Base-by-base conservation (phyloP, 2,797 vertebrate species). In the Sebastes taczanowskii region DNA sequence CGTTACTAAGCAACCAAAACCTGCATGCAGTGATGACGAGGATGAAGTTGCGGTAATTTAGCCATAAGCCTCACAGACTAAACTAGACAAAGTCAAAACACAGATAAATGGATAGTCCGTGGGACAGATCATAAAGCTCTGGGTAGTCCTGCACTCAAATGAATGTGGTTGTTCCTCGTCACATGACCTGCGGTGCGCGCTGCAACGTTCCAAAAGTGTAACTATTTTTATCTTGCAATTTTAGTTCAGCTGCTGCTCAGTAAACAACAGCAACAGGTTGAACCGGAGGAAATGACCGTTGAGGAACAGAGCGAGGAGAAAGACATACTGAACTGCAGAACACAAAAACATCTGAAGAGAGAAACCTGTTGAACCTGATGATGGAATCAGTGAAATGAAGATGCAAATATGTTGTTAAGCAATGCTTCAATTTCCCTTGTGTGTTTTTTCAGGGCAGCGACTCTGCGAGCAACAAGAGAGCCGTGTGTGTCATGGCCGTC, bases 401-500 rank as follows among this genome's bases (percentile, higher is more conserved):
- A 56, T 27, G 55, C 0, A 0, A 56, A 61, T n/a, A n/a, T 52
- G 20, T 20, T 20, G 46, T 9, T 52, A n/a, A 52, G 18, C 18
- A 52, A 52, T 20, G 20, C 46, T 52, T 20, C 18, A 9, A 2
- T 25, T 49, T 52, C 32, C 7, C 11, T 13, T 71, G 30, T 77
- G 85, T 69, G 38, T 84, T 3, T 91, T 91, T 90, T 83, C 93
- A 95, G 95, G 91, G 94, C 27, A 32, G 90, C 14, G 96, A 97
- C 14, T 95, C 97, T 0, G 94, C 95, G 0, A 96, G 88, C 29
- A 97, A 96, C 91, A 96, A 96, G 88, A 92, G 97, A 78, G 96
- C 96, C 0, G 94, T 97, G 74, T 98, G 97, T 27, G 95, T 97
- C 86, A 97, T 97, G 97, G 97, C 94, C 13, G 86, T 98, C 22